phyloP scores from a whole-genome alignment of 2,797 vertebrate genomes.

The Squalus acanthias region DNA sequence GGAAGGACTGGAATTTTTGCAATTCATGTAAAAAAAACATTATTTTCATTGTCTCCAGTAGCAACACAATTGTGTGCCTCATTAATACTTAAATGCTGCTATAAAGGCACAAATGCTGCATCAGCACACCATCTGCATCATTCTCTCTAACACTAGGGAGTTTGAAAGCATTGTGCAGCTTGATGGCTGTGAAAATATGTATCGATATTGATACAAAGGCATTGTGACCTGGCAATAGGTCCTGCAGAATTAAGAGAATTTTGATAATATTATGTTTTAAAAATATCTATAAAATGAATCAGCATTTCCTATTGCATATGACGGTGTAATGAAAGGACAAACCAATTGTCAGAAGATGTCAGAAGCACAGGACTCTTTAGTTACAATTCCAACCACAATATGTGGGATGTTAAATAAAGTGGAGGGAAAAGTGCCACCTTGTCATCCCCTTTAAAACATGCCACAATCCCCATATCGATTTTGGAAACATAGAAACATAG shows the following conservation, averaged over 20 bases:
- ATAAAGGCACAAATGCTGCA: neutral
- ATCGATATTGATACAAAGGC: neutral
- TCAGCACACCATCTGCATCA: slow-evolving; percentile 1
- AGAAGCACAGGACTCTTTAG: neutral
- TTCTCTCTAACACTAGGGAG: neutral
- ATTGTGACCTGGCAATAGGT: neutral
- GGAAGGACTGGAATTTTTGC: neutral
- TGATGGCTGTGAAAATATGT: neutral
- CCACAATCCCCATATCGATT: neutral
- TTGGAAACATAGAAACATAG: neutral
- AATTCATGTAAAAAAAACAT: neutral
- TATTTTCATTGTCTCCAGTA: neutral
- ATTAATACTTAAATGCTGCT: slow-evolving; percentile 18
- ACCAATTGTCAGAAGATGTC: neutral
- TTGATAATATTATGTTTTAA: neutral
- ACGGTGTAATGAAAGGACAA: neutral
- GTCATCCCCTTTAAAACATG: neutral
- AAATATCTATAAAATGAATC: neutral
- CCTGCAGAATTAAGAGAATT: neutral
- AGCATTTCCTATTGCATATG: neutral
- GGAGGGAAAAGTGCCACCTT: neutral
- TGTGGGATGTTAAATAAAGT: neutral
- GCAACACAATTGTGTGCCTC: neutral
- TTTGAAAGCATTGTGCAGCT: neutral
- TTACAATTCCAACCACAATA: neutral